Conservation (phyloP, 1,140 invertebrate species). For the Cydia amplana region DNA sequence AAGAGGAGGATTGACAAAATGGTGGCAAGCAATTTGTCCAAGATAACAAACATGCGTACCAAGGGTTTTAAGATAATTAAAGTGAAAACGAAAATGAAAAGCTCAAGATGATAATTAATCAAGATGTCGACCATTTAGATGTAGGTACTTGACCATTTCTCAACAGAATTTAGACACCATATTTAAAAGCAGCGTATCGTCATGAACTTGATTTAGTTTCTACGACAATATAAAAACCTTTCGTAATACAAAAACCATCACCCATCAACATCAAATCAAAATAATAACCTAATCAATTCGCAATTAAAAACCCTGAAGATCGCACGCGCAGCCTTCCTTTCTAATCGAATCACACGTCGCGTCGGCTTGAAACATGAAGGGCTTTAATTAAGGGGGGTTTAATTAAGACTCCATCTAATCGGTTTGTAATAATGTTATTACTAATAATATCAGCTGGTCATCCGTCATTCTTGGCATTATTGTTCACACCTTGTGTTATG, state of each 20-base stretch:
- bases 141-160: no score
- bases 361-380: not conserved
- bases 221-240: not conserved
- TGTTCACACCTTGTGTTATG: conserved; percentile 21
- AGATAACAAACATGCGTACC: no score
- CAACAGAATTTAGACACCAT: no score
- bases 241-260: not conserved
- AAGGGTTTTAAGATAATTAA: no score
- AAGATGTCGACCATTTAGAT: no score
- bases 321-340: conserved; percentile 9
- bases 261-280: conserved; percentile 2
- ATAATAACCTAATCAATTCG: conserved; percentile 6
- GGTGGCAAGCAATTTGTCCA: no score
- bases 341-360: not conserved
- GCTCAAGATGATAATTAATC: no score
- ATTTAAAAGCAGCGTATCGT: no score
- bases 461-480: conserved; percentile 1
- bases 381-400: conserved; percentile 13
- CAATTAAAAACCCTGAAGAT: conserved; percentile 25
- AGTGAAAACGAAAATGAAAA: no score
- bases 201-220: no score
- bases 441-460: conserved; percentile 4
- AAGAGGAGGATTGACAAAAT: no score
- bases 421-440: conserved; percentile 10
- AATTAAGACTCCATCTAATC: conserved; percentile 1